Percentiles rank a stretch among this genome's conserved stretches.
Conservation (phyloP, 2,797 vertebrate species). For the Xiphorhynchus erythropygius region DNA sequence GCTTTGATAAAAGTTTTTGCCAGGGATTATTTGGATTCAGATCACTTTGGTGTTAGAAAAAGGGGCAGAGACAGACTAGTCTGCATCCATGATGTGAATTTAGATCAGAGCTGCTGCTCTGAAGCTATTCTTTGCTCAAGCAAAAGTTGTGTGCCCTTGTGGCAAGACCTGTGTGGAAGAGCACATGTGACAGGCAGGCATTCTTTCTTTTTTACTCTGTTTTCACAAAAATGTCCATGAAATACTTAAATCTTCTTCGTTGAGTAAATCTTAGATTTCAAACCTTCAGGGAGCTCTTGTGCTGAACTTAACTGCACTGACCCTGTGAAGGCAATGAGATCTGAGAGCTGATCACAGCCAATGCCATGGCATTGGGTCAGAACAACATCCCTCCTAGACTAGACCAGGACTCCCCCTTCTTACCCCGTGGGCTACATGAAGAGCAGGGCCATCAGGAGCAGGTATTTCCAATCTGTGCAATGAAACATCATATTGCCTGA, state of each 20-base stretch:
- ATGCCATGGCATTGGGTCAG: accelerated
- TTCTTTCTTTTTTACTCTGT: not conserved
- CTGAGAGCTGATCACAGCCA: not conserved
- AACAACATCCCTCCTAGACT: not conserved
- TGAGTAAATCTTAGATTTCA: not conserved
- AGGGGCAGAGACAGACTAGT: not conserved
- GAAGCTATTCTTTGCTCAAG: not conserved
- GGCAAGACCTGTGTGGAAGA: not conserved
- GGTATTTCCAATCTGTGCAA: not conserved
- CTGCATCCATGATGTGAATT: not conserved
- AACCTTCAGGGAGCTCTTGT: not conserved
- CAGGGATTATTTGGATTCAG: not conserved
- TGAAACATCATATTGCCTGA: not conserved
- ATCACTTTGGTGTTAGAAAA: not conserved
- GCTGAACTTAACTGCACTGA: not conserved
- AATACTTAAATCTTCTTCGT: not conserved
- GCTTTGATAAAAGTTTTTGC: not conserved
- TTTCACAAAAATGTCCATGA: not conserved
- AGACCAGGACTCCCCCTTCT: not conserved
- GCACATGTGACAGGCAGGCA: accelerated
- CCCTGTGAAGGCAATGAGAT: not conserved
- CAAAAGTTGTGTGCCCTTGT: not conserved
- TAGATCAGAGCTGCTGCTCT: not conserved
- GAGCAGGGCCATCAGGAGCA: not conserved
- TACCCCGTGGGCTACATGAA: not conserved